A percentile compares a stretch with the other conserved stretches of the same genome.
Conservation (phyloP, 2,113 vertebrate genomes). For the Vicugna pacos region DNA sequence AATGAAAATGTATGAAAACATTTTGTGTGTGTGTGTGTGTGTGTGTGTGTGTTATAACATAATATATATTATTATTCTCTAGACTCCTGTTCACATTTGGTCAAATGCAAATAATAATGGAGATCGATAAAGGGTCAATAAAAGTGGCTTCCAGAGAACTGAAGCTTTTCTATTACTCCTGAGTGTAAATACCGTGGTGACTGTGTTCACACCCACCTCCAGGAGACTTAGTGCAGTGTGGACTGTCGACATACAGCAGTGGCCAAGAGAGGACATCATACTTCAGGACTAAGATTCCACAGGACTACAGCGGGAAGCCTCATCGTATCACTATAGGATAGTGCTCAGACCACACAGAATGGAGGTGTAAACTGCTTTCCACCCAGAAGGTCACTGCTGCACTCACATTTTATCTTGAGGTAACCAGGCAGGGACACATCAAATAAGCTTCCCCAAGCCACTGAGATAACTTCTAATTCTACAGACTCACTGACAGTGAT, state of each 20-base stretch:
- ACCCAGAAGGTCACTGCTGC: neutral
- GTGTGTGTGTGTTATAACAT: no score
- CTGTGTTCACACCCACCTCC: neutral
- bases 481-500: neutral
- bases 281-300: neutral
- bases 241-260: neutral
- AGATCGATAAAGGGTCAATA: neutral
- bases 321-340: neutral
- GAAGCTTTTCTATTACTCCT: neutral
- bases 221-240: neutral
- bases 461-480: neutral
- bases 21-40: neutral
- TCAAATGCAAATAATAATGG: neutral
- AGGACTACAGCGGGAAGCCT: neutral
- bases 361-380: neutral
- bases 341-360: neutral
- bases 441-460: neutral
- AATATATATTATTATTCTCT: neutral
- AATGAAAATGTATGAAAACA: conserved; percentile 1
- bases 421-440: neutral
- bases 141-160: neutral
- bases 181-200: neutral
- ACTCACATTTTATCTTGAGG: neutral
- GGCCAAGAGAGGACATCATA: neutral
- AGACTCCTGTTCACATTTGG: neutral